phyloP scores from a whole-genome alignment of 2,888 invertebrate genomes.

The Melolontha melolontha region DNA sequence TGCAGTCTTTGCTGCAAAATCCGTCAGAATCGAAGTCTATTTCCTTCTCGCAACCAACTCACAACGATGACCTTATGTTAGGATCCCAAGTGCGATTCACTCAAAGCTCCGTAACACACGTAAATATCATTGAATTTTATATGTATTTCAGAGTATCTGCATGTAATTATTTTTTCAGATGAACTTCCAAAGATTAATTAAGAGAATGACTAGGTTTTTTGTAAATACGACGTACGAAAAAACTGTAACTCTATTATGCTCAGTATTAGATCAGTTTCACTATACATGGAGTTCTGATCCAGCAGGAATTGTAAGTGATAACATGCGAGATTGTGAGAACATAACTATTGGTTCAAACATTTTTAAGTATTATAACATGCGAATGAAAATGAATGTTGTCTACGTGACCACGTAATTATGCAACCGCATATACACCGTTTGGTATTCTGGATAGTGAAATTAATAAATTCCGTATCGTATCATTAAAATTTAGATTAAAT shows the following conservation, averaged over 20 bases:
- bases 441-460: too few relatives aligned
- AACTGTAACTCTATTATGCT: conserved; percentile 74
- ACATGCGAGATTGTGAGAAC: too few relatives aligned
- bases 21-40: conserved; percentile 42
- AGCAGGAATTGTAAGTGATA: conserved; percentile 71
- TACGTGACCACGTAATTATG: too few relatives aligned
- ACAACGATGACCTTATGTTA: conserved; percentile 84
- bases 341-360: too few relatives aligned
- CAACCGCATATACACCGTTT: too few relatives aligned
- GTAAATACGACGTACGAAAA: conserved; percentile 77
- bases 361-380: too few relatives aligned
- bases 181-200: conserved; percentile 82
- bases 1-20: conserved; percentile 56
- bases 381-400: too few relatives aligned
- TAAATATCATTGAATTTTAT: conserved; percentile 42
- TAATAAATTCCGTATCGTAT: too few relatives aligned
- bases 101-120: conserved; percentile 63
- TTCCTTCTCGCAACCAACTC: conserved; percentile 90
- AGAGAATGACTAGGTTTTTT: conserved; percentile 94
- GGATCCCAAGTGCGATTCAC: conserved; percentile 76
- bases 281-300: conserved; percentile 75
- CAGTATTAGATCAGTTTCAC: conserved; percentile 73
- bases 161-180: conserved; percentile 66
- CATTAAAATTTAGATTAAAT: too few relatives aligned
- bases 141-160: neutral